Conservation (phyloP, 2,797 vertebrate species). For the Salmo trutta region DNA sequence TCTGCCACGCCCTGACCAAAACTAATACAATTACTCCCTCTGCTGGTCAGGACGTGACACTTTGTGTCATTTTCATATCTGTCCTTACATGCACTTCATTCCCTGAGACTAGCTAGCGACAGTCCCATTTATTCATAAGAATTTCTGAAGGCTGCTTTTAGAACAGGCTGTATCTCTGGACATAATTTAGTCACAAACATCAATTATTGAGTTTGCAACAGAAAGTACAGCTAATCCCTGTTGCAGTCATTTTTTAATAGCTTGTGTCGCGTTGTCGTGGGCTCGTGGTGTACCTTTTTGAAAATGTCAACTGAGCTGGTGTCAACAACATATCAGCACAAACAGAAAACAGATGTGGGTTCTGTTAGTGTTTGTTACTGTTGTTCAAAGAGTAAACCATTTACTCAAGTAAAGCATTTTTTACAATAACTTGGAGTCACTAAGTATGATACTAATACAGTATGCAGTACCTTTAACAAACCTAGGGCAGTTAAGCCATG, state of each 20-base stretch:
- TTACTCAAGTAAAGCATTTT: background rate
- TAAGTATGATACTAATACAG: background rate
- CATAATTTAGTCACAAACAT: background rate
- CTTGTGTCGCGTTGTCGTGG: background rate
- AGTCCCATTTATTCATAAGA: background rate
- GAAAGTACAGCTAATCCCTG: background rate
- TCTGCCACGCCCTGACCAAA: too few relatives aligned
- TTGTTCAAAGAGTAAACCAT: background rate
- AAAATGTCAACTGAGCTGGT: background rate
- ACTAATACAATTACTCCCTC: too few relatives aligned
- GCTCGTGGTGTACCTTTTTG: too few relatives aligned
- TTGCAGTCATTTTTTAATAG: background rate
- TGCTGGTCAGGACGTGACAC: too few relatives aligned
- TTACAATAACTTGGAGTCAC: background rate
- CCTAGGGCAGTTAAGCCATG: background rate
- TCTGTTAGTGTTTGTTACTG: background rate
- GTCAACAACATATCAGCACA: background rate
- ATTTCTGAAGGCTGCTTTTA: background rate
- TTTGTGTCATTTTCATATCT: background rate
- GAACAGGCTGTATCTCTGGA: background rate
- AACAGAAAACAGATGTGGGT: background rate
- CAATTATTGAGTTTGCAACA: background rate
- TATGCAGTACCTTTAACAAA: background rate
- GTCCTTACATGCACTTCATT: background rate
- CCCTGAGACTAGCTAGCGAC: background rate